Evolutionary conservation across 2,113 vertebrate genomes (phyloP).

Genomic region (Hyla sarda): DNA sequence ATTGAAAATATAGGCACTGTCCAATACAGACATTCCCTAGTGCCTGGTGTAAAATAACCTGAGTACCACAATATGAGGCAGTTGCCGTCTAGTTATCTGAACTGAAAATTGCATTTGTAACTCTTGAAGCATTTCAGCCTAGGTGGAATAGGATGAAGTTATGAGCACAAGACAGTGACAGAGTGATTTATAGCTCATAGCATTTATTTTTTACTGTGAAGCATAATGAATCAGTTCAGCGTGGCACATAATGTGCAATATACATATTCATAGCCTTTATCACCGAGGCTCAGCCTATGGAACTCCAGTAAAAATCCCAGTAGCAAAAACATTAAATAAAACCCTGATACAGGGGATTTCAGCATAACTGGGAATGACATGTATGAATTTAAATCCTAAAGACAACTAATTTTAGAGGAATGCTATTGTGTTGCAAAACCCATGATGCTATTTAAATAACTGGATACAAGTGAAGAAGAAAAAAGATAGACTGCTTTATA

Average conservation of each 20-base stretch:
- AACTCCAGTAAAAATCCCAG: not conserved
- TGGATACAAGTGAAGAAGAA: not conserved
- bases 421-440: not conserved
- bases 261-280: constrained; percentile 45
- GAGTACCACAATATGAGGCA: constrained; percentile 16
- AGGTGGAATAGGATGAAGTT: constrained; percentile 44
- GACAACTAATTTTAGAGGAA: not conserved
- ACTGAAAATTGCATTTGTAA: constrained; percentile 46
- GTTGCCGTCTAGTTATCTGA: constrained; percentile 43
- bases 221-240: constrained; percentile 41
- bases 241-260: constrained; percentile 20
- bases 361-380: not conserved
- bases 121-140: constrained; percentile 34
- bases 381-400: not conserved
- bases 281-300: constrained; percentile 7
- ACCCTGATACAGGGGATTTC: not conserved
- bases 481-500: too few relatives aligned
- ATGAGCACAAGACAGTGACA: constrained; percentile 29
- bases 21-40: constrained; percentile 18
- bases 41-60: constrained; percentile 29
- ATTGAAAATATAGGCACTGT: constrained; percentile 27
- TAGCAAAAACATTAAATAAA: constrained; percentile 4
- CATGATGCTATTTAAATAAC: not conserved
- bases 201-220: constrained; percentile 43
- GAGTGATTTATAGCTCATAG: constrained; percentile 47